Evolutionary conservation across 2,113 vertebrate genomes (phyloP).

Genomic region (Albula goreensis): DNA sequence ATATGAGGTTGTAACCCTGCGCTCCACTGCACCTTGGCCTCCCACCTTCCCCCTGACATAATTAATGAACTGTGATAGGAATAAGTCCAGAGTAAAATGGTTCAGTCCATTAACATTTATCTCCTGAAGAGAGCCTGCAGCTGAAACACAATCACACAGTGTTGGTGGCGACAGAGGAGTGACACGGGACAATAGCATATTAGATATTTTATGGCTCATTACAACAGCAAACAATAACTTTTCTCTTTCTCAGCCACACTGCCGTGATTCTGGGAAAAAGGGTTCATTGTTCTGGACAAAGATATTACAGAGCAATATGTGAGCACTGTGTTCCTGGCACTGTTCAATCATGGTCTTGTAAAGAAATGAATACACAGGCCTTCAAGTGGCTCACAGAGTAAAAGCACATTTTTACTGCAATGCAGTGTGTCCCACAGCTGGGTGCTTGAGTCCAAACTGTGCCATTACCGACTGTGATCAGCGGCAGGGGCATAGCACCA

Average conservation of each 20-base stretch:
- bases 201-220: not conserved
- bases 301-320: not conserved
- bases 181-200: not conserved
- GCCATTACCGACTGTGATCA: no score
- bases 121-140: not conserved
- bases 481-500: no score
- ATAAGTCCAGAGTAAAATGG: not conserved
- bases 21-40: not conserved
- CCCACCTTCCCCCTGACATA: not conserved
- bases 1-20: not conserved
- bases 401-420: no score
- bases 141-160: not conserved
- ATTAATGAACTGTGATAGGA: slow-evolving; percentile 1
- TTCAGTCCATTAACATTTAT: slow-evolving; percentile 6
- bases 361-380: no score
- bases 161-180: not conserved
- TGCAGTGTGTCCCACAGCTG: no score
- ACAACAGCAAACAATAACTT: not conserved
- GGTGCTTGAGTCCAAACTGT: no score
- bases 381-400: no score
- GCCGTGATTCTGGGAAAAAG: not conserved
- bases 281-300: not conserved
- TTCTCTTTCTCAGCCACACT: not conserved
- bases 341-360: not conserved
- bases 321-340: not conserved